Conservation (phyloP, 2,888 invertebrate species). For the Melangyna quadrimaculata region DNA sequence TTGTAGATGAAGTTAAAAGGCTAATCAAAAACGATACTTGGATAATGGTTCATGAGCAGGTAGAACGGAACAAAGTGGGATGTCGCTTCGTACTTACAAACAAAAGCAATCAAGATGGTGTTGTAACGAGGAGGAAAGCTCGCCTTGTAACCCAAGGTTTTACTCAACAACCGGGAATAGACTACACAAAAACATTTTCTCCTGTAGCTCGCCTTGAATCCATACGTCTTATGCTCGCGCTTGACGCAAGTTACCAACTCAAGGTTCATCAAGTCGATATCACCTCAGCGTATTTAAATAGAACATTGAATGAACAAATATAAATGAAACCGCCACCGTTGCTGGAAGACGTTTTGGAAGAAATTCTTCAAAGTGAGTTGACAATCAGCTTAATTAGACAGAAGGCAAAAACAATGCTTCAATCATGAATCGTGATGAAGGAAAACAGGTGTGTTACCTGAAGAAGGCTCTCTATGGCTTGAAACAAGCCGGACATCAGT, state of each 20-base stretch:
- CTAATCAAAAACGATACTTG: constrained; percentile 20
- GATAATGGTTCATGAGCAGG: neutral
- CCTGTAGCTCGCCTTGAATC: no score
- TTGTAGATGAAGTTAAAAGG: constrained; percentile 9
- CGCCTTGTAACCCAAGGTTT: constrained; percentile 31
- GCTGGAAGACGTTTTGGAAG: constrained; percentile 8
- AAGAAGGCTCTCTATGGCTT: neutral
- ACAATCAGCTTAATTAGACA: neutral
- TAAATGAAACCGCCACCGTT: constrained; percentile 11
- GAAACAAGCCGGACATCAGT: neutral
- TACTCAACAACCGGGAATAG: constrained; percentile 7
- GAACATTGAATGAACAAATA: constrained; percentile 1
- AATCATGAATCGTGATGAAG: neutral
- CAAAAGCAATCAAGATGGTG: constrained; percentile 8
- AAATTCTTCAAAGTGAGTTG: constrained; percentile 10
- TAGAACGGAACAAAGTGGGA: constrained; percentile 8
- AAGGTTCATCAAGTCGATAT: constrained; percentile 21
- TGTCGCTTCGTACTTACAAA: constrained; percentile 28
- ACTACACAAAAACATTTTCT: no score
- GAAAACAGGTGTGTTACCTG: no score
- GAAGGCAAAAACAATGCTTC: constrained; percentile 7
- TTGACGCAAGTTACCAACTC: neutral
- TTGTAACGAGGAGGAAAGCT: constrained; percentile 5
- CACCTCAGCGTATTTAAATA: constrained; percentile 26
- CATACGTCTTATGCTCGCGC: no score